phyloP scores from a whole-genome alignment of 2,888 invertebrate species.

The Emmelina monodactyla region DNA sequence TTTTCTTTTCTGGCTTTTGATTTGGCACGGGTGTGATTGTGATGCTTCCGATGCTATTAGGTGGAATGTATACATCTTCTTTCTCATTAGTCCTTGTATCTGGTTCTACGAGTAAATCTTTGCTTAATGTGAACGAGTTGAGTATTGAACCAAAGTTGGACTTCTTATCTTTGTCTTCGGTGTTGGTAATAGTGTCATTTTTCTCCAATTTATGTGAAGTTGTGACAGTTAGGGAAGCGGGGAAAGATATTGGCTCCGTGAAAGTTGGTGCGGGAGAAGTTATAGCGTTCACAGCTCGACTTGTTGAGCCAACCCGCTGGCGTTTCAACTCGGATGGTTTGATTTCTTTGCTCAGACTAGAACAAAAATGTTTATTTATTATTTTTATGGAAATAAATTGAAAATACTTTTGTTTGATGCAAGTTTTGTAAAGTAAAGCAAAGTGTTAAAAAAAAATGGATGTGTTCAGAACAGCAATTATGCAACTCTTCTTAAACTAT shows the following conservation, averaged over 20 bases:
- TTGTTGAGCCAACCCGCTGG: constrained; percentile 29
- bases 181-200: constrained; percentile 18
- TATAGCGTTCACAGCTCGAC: constrained; percentile 20
- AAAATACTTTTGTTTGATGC: neutral
- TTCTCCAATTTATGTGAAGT: constrained; percentile 25
- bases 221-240: constrained; percentile 53
- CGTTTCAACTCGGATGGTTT: constrained; percentile 41
- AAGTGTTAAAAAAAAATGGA: too few relatives aligned
- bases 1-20: constrained; percentile 27
- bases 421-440: too few relatives aligned
- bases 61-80: constrained; percentile 43
- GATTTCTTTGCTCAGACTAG: constrained; percentile 48
- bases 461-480: too few relatives aligned
- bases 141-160: constrained; percentile 28
- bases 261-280: constrained; percentile 18
- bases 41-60: constrained; percentile 50
- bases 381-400: neutral
- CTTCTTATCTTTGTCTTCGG: constrained; percentile 22
- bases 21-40: constrained; percentile 50
- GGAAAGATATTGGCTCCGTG: constrained; percentile 46
- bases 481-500: too few relatives aligned
- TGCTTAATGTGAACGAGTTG: constrained; percentile 30
- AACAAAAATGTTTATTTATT: constrained; percentile 18
- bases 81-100: constrained; percentile 33
- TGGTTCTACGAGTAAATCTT: constrained; percentile 38